Evolutionary conservation across 2,888 invertebrate genomes (phyloP).

Genomic region (Caenorhabditis panamensis): DNA sequence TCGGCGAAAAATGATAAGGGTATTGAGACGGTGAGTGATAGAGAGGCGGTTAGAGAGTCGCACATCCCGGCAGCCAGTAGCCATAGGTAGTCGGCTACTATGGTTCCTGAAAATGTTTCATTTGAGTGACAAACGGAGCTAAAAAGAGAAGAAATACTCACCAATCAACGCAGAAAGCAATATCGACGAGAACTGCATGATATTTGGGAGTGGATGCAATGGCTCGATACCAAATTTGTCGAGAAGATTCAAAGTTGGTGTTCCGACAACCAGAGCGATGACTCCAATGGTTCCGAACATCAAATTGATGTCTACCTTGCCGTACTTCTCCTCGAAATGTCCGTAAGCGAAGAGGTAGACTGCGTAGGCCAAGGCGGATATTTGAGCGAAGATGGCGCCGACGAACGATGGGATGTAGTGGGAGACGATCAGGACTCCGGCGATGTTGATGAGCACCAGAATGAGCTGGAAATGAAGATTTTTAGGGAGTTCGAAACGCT

Average conservation of each 20-base stretch:
- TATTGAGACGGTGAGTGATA: conserved; percentile 90
- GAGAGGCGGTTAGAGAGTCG: conserved; percentile 91
- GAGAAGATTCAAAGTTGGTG: conserved; percentile 92
- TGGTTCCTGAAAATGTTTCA: conserved; percentile 85
- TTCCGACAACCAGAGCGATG: conserved; percentile 90
- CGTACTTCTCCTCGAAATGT: conserved; percentile 90
- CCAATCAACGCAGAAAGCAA: conserved; percentile 66
- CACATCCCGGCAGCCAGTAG: conserved; percentile 95
- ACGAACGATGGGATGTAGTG: conserved; percentile 72
- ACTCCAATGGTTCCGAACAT: conserved; percentile 97
- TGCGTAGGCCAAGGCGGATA: conserved; percentile 88
- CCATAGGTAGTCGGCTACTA: conserved; percentile 93
- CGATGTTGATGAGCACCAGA: conserved; percentile 76
- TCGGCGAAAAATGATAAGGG: conserved; percentile 93
- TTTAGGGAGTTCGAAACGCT: background rate
- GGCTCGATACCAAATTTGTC: conserved; percentile 88
- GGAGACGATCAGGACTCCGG: conserved; percentile 76
- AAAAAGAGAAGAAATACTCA: conserved; percentile 23
- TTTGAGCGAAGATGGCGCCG: conserved; percentile 73
- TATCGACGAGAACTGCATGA: conserved; percentile 86
- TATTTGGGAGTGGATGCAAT: conserved; percentile 89
- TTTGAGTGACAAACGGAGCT: too few species aligned
- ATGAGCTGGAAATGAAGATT: conserved; percentile 62
- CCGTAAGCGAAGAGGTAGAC: conserved; percentile 91
- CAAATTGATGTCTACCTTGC: conserved; percentile 93